Conservation (phyloP, 1,140 invertebrate genomes). For the Tetragonula clypearis region DNA sequence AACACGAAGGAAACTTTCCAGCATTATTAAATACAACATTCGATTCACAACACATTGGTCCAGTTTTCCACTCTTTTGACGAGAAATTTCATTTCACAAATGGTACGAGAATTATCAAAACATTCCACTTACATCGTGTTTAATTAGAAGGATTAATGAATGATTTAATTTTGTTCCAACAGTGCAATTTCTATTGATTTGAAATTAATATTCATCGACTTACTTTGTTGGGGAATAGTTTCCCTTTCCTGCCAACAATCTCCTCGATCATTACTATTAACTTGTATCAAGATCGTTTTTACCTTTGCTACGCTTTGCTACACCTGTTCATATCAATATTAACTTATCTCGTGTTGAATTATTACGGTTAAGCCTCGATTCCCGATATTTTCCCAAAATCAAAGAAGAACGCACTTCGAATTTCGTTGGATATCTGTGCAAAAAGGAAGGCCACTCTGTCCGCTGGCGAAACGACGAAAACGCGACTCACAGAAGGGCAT, state of each 20-base stretch:
- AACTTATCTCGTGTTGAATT: too few species aligned
- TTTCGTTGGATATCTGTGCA: neutral
- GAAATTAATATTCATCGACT: too few species aligned
- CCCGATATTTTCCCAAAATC: neutral
- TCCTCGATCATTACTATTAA: too few species aligned
- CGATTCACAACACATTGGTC: neutral
- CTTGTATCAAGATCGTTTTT: neutral
- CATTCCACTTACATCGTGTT: too few species aligned
- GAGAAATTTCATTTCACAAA: neutral
- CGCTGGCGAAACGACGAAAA: neutral
- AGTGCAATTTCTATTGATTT: too few species aligned
- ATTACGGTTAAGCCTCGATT: neutral
- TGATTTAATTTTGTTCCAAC: too few species aligned
- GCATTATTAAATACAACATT: neutral
- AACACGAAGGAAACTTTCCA: neutral
- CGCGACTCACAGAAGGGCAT: neutral
- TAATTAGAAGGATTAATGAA: too few species aligned
- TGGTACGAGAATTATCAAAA: neutral
- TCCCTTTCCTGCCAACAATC: too few species aligned
- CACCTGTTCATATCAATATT: neutral
- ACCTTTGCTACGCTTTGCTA: too few species aligned
- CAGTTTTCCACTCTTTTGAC: neutral
- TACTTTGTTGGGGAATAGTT: too few species aligned
- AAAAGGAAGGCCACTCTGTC: neutral
- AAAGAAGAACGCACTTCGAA: neutral